Conservation (phyloP, 2,888 invertebrate species). For the Philhelius pedissequus region DNA sequence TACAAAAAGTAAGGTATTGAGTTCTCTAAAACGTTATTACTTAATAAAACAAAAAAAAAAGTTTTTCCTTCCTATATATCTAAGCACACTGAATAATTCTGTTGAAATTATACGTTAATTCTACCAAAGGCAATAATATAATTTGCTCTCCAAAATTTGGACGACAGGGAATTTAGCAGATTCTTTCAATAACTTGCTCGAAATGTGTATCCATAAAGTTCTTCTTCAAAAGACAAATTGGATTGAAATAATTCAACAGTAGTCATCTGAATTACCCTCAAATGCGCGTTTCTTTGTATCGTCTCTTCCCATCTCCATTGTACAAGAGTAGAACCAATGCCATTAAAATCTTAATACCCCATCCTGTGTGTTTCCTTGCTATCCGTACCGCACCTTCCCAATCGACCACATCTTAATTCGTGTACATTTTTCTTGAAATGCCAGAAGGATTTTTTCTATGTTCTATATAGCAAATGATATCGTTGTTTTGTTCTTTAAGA, state of each 20-base stretch:
- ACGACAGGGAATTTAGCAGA: background rate
- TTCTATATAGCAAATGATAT: background rate
- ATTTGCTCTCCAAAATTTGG: background rate
- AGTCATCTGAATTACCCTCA: slow-evolving; percentile 8
- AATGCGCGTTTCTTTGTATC: background rate
- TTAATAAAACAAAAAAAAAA: background rate
- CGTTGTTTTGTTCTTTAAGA: background rate
- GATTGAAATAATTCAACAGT: slow-evolving; percentile 17
- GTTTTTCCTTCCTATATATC: background rate
- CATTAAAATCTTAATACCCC: background rate
- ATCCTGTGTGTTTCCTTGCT: background rate
- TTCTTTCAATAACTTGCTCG: background rate
- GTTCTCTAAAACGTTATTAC: background rate
- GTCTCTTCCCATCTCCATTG: background rate
- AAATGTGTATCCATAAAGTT: slow-evolving; percentile 26
- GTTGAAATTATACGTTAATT: background rate
- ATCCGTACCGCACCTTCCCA: no score
- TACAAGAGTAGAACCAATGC: background rate
- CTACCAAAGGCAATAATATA: background rate
- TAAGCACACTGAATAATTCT: background rate
- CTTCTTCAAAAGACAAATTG: slow-evolving; percentile 17
- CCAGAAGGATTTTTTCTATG: background rate
- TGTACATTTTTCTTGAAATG: background rate
- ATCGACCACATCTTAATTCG: background rate
- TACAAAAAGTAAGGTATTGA: no score